Base-by-base conservation (phyloP, 2,113 vertebrate genomes). In the Myocastor coypus region DNA sequence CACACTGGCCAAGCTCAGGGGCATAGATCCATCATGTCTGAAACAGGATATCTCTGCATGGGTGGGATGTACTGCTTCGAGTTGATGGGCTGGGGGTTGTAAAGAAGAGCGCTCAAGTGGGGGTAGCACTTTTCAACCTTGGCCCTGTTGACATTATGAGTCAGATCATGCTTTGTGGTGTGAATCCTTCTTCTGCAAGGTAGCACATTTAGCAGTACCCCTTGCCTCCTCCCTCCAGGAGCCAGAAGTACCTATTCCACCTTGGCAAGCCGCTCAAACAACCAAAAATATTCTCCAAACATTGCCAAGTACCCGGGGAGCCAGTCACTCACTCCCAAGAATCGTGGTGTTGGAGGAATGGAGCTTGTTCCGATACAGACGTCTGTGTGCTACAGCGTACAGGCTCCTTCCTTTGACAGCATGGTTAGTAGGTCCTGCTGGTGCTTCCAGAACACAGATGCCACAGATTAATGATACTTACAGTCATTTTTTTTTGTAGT, bases 341-440 rank as follows among this genome's bases (percentile, higher is more conserved):
- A 86, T 0, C 22, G 10, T 1, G 28, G 1, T 6, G 1, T 32
- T 34, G 28, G 64, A 0, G 14, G 2, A 55, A n/a, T 19, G 24
- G 59, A 42, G 2, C 40, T 9, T 1, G 0, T 57, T 59, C 52
- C 61, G n/a, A 50, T 30, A 5, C 2, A 73, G 73, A 85, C 24
- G 20, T 82, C 20, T n/a, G 26, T 9, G 20, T 7, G 66, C 83
- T 52, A 16, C 10, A n/a, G 86, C 16, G 55, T 11, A 1, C 28
- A 82, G 50, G 61, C 11, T n/a, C 2, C 2, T 2, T 28, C 75
- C 57, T 46, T 64, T 26, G 37, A 34, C n/a, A 3, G 17, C 75
- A 22, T 2, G 10, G 61, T 5, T 24, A 30, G 57, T 2, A 14
- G 11, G 34, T 14, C 37, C 26, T 13, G 32, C 34, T 40, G 34